Evolutionary conservation across 2,113 vertebrate genomes (phyloP).

Genomic region (Nesoenas mayeri): DNA sequence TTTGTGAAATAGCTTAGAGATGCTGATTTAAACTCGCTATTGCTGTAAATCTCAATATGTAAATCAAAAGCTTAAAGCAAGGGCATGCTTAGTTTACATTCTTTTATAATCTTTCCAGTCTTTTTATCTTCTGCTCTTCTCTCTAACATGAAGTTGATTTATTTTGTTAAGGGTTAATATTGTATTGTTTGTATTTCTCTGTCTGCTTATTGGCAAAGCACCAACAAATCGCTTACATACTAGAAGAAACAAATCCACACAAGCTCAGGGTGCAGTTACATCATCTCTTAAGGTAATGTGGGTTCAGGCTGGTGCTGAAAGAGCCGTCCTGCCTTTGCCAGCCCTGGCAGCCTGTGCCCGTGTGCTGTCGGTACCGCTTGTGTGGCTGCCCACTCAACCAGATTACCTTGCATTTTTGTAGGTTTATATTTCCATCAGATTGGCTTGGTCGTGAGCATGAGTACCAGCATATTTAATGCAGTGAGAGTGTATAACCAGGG

Average conservation of each 20-base stretch:
- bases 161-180: not conserved
- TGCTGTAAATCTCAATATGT: not conserved
- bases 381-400: constrained; percentile 18
- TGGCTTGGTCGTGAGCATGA: not conserved
- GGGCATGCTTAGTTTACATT: not conserved
- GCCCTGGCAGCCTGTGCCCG: not conserved
- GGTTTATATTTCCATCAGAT: not conserved
- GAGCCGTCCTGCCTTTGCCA: not conserved
- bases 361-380: constrained; percentile 5
- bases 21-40: not conserved
- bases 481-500: not conserved
- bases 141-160: not conserved
- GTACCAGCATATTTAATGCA: not conserved
- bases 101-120: not conserved
- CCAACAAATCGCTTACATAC: not conserved
- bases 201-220: not conserved
- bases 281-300: not conserved
- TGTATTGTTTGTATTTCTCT: not conserved
- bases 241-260: not conserved
- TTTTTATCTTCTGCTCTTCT: not conserved
- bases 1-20: not conserved
- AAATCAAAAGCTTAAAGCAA: not conserved
- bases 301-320: not conserved
- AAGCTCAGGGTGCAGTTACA: not conserved
- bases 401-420: not conserved